These are phyloP conservation scores for Anastrepha obliqua DNA, from an alignment of 1,140 invertebrate genomes.

Conservation along the genomic window DNA sequence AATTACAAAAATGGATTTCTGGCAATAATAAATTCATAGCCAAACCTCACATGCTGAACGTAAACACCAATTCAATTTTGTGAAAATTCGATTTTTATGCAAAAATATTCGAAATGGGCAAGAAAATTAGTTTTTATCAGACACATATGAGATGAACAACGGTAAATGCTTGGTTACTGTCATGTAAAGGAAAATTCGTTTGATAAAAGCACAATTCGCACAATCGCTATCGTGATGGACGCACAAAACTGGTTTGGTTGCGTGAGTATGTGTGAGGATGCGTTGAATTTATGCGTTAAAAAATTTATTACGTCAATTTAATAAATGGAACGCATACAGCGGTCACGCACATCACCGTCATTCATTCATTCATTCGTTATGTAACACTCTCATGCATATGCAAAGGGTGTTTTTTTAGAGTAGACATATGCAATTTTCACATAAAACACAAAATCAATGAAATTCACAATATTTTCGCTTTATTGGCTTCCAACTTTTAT, in stretches of 20 bases:
- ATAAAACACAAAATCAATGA: too few relatives aligned
- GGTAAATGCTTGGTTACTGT: neutral
- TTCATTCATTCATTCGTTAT: neutral
- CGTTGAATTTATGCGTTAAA: slow-evolving; percentile 40
- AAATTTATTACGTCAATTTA: slow-evolving; percentile 53
- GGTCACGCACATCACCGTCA: slow-evolving; percentile 28
- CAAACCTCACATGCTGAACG: neutral
- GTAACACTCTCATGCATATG: neutral
- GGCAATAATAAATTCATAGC: neutral
- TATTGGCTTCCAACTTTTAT: neutral
- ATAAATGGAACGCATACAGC: slow-evolving; percentile 45
- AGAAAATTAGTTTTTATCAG: slow-evolving; percentile 12
- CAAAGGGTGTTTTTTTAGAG: too few relatives aligned
- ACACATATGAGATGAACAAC: neutral
- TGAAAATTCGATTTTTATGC: slow-evolving; percentile 44
- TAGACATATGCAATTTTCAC: too few relatives aligned
- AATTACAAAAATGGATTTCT: too few relatives aligned
- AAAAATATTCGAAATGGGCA: neutral
- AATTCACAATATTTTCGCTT: too few relatives aligned
- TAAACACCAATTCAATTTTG: slow-evolving; percentile 32
- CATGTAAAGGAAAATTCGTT: neutral
- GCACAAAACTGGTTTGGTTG: neutral
- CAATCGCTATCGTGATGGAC: neutral
- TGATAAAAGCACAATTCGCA: neutral
- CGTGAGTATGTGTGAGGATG: neutral